Conservation (phyloP, 2,888 invertebrate species). For the Holacanthella duospinosa region DNA sequence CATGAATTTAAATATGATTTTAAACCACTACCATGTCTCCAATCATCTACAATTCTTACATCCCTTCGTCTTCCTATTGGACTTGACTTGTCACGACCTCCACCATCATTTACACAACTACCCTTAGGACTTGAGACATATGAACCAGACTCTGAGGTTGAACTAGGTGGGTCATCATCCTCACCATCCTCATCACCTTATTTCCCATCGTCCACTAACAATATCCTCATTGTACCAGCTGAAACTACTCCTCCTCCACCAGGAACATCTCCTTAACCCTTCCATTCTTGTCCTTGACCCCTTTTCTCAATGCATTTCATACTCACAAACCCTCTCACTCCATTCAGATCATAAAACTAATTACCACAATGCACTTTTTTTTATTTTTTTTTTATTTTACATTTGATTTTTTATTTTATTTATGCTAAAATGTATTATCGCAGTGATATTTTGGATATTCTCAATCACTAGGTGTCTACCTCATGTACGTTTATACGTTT, state of each 20-base stretch:
- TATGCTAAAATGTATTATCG: too few relatives aligned
- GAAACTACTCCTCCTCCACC: conserved; percentile 1
- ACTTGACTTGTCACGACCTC: conserved; percentile 49
- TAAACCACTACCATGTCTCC: background rate
- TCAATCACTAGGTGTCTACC: too few relatives aligned
- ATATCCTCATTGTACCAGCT: background rate
- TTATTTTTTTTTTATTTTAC: background rate
- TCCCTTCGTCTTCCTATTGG: conserved; percentile 14
- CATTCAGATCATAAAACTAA: too few relatives aligned
- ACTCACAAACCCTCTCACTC: too few relatives aligned
- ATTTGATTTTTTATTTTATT: too few relatives aligned
- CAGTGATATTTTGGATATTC: too few relatives aligned
- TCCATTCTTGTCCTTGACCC: background rate
- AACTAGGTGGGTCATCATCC: background rate
- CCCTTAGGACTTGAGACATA: conserved; percentile 36
- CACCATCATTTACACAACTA: conserved; percentile 52
- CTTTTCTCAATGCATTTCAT: too few relatives aligned
- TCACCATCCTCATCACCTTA: background rate
- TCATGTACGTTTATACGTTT: too few relatives aligned
- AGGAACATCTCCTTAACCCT: background rate
- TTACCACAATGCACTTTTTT: background rate
- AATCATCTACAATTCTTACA: background rate
- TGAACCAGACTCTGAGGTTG: background rate
- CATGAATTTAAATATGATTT: conserved; percentile 7
- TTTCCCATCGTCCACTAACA: background rate